A percentile compares a stretch with the other conserved stretches of the same genome.
Conservation (phyloP, 92 coral and sea anemone species). For the Montipora capitata region DNA sequence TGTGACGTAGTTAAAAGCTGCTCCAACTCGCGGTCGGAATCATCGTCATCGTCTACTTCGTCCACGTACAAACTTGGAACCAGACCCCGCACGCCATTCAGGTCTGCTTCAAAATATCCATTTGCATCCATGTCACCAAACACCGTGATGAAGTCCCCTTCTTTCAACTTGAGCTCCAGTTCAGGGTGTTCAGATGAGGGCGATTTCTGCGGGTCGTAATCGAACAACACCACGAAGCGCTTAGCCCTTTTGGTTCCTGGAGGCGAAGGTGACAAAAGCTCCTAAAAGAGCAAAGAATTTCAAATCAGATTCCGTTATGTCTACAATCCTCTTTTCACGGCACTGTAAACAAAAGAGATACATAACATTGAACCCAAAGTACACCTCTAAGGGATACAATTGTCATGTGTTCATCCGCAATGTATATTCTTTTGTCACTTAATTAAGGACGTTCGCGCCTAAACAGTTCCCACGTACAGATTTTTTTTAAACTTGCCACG, state of each 20-base stretch:
- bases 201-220: constrained; percentile 88
- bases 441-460: too few relatives aligned
- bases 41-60: constrained; percentile 77
- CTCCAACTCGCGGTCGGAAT: constrained; percentile 66
- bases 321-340: background rate
- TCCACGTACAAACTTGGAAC: constrained; percentile 93
- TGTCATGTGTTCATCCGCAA: too few relatives aligned
- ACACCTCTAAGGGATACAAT: too few relatives aligned
- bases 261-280: constrained; percentile 33
- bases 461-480: too few relatives aligned
- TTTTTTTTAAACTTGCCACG: too few relatives aligned
- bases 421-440: too few relatives aligned
- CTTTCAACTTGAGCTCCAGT: constrained; percentile 78
- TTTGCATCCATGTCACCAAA: constrained; percentile 89
- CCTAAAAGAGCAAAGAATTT: constrained; percentile 19
- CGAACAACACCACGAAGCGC: constrained; percentile 85
- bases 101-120: constrained; percentile 90
- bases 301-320: background rate
- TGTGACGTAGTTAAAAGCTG: constrained; percentile 21
- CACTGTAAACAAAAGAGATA: too few relatives aligned
- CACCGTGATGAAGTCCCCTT: constrained; percentile 84
- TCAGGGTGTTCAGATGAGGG: constrained; percentile 89
- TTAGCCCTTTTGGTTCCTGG: constrained; percentile 66
- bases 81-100: constrained; percentile 91
- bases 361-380: too few relatives aligned